Percentiles rank a stretch among this genome's conserved stretches.
Evolutionary conservation across 1,140 invertebrate species (phyloP).

Genomic region (Muscidifurax raptorellus): DNA sequence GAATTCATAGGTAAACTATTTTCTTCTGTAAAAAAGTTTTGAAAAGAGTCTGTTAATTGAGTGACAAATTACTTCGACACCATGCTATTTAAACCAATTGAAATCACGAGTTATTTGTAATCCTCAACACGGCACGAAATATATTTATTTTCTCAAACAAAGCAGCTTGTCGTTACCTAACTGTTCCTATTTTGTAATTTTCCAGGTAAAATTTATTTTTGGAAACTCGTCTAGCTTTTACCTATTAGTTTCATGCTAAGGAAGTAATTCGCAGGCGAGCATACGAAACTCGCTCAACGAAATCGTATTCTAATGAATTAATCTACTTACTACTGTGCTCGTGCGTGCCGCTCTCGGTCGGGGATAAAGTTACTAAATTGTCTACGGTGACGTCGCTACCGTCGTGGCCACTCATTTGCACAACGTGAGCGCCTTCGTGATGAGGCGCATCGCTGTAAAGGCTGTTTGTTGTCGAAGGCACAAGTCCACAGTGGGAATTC

Average conservation of each 20-base stretch:
- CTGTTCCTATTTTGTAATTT: no score
- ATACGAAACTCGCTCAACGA: not conserved
- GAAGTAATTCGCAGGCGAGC: not conserved
- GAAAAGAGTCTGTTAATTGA: no score
- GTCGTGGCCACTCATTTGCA: slow-evolving; percentile 60
- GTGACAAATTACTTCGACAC: no score
- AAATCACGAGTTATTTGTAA: no score
- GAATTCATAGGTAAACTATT: slow-evolving; percentile 3
- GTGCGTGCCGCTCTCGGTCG: slow-evolving; percentile 68
- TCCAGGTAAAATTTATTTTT: no score
- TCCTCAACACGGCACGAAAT: no score
- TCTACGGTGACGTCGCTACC: slow-evolving; percentile 60
- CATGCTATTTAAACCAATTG: no score
- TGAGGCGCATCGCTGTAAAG: slow-evolving; percentile 65
- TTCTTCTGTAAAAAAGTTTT: not conserved
- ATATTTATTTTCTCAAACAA: no score
- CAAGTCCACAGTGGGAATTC: slow-evolving; percentile 70
- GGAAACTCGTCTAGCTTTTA: no score
- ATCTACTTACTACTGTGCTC: slow-evolving; percentile 69
- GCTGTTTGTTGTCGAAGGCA: slow-evolving; percentile 68
- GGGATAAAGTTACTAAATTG: slow-evolving; percentile 72
- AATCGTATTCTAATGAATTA: not conserved
- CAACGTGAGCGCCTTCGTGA: slow-evolving; percentile 62
- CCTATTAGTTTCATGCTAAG: not conserved
- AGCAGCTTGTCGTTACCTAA: no score